Evolutionary conservation across 2,888 invertebrate genomes (phyloP).

Genomic region (Tetropium fuscum): DNA sequence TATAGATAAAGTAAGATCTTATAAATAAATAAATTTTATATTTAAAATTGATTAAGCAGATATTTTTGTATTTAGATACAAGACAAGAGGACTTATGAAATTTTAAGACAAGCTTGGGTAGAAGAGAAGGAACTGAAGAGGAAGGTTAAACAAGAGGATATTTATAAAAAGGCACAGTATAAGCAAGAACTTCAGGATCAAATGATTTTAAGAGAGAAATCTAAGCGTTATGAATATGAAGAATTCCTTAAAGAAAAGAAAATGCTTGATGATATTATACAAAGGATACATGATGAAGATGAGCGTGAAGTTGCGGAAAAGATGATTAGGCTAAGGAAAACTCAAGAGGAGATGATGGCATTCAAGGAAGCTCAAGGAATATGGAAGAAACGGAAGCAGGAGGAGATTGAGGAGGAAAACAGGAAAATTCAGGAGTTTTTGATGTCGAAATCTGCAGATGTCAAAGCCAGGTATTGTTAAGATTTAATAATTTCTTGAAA

Average conservation of each 20-base stretch:
- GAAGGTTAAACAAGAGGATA: conserved; percentile 59
- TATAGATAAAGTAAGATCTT: too few species aligned
- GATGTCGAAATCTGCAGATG: conserved; percentile 61
- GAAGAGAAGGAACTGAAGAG: conserved; percentile 64
- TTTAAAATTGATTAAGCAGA: neutral
- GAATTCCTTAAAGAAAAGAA: conserved; percentile 73
- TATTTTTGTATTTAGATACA: conserved; percentile 47
- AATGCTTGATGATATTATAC: conserved; percentile 72
- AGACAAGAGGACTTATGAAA: conserved; percentile 61
- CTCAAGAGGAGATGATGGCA: conserved; percentile 69
- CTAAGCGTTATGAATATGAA: conserved; percentile 69
- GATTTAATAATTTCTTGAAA: neutral
- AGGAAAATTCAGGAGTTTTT: conserved; percentile 61
- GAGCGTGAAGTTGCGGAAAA: conserved; percentile 69
- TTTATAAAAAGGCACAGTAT: conserved; percentile 64
- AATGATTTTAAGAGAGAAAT: conserved; percentile 68
- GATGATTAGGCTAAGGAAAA: conserved; percentile 66
- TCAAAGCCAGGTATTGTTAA: conserved; percentile 43
- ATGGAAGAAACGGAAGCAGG: conserved; percentile 67
- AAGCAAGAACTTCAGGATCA: conserved; percentile 71
- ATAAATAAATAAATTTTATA: neutral
- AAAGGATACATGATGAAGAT: conserved; percentile 73
- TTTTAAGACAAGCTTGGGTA: conserved; percentile 62
- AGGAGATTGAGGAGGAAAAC: conserved; percentile 66
- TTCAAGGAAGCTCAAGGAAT: conserved; percentile 68